A percentile compares a stretch with the other conserved stretches of the same genome.
Conservation (phyloP, 2,888 invertebrate genomes). For the Cheilosia vulpina region DNA sequence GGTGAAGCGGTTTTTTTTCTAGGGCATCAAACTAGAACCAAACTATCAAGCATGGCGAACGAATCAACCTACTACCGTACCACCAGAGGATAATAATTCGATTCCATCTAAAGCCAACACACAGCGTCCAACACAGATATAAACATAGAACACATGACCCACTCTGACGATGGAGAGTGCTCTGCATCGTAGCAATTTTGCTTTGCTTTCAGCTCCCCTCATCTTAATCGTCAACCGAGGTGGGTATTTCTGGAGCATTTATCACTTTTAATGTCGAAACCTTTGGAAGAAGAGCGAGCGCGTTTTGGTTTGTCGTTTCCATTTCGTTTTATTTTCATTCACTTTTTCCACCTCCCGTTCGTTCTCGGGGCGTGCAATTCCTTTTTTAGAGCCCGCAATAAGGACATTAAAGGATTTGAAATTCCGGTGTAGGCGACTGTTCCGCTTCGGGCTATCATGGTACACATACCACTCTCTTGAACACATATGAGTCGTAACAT, state of each 20-base stretch:
- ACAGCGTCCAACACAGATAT: conserved; percentile 39
- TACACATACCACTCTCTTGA: conserved; percentile 30
- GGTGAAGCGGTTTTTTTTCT: conserved; percentile 33
- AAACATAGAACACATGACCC: conserved; percentile 48
- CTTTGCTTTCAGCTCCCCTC: conserved; percentile 10
- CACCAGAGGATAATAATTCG: conserved; percentile 62
- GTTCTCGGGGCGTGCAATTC: conserved; percentile 59
- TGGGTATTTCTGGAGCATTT: conserved; percentile 70
- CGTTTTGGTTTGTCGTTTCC: conserved; percentile 52
- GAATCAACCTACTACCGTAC: conserved; percentile 30
- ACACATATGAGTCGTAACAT: conserved; percentile 54
- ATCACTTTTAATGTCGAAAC: conserved; percentile 74
- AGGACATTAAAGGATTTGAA: conserved; percentile 66
- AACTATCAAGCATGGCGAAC: conserved; percentile 37
- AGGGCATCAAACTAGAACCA: conserved; percentile 55
- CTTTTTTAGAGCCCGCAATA: conserved; percentile 55
- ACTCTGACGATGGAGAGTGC: conserved; percentile 22
- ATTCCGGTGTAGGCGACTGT: conserved; percentile 55
- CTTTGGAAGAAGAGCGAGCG: conserved; percentile 61
- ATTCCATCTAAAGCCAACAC: conserved; percentile 60
- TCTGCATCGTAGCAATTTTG: conserved; percentile 15
- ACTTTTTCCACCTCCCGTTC: conserved; percentile 13
- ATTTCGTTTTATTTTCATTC: conserved; percentile 48
- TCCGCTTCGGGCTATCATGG: conserved; percentile 43
- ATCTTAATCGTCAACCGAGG: background rate